phyloP scores from a whole-genome alignment of 2,113 vertebrate species.

The Kryptolebias marmoratus region DNA sequence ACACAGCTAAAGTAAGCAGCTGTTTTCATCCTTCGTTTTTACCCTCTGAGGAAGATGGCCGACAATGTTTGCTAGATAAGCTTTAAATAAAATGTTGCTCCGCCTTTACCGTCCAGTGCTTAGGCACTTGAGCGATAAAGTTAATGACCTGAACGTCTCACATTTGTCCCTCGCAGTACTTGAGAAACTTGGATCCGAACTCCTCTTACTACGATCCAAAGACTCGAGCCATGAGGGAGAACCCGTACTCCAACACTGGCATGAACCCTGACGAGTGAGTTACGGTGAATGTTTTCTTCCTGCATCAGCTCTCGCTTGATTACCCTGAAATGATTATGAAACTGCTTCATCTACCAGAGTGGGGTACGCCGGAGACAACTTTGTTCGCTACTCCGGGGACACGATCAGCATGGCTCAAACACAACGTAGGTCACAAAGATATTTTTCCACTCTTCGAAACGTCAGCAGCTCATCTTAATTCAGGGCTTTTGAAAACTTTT shows the following conservation, averaged over 20 bases:
- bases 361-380: slow-evolving; percentile 97
- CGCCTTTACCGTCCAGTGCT: background rate
- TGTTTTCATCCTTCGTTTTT: background rate
- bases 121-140: background rate
- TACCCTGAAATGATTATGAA: background rate
- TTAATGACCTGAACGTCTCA: background rate
- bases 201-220: slow-evolving; percentile 99
- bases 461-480: background rate
- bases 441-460: background rate
- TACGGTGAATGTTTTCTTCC: background rate
- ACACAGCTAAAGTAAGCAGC: slow-evolving; percentile 92
- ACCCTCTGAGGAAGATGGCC: no score
- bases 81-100: background rate
- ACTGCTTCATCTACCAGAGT: slow-evolving; percentile 83
- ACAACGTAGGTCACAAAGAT: slow-evolving; percentile 85
- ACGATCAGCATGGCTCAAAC: slow-evolving; percentile 98
- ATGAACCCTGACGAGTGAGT: slow-evolving; percentile 97
- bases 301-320: background rate
- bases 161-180: slow-evolving; percentile 81
- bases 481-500: no score
- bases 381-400: slow-evolving; percentile 91
- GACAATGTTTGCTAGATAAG: background rate
- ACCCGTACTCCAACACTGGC: slow-evolving; percentile 94
- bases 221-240: slow-evolving; percentile 98
- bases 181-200: slow-evolving; percentile 97